phyloP scores from a whole-genome alignment of 2,888 invertebrate genomes.

The Odiellus spinosus region DNA sequence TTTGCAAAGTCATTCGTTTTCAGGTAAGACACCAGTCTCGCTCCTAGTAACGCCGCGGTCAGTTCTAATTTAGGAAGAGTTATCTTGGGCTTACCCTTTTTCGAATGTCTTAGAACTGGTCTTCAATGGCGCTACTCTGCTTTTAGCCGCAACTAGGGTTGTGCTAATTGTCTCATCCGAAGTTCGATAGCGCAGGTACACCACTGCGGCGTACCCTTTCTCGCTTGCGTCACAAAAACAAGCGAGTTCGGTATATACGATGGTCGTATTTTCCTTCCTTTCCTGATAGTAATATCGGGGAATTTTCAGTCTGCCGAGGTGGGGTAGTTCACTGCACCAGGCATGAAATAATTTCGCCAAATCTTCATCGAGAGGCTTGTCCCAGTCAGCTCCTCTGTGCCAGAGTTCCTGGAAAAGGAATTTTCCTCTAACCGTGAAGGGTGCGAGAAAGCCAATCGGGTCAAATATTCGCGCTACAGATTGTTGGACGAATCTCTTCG shows the following conservation, averaged over 20 bases:
- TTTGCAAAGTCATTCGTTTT: neutral
- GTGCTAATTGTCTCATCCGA: conserved; percentile 11
- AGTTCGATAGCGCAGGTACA: conserved; percentile 14
- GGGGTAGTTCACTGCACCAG: neutral
- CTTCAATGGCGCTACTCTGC: conserved; percentile 18
- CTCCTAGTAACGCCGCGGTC: conserved; percentile 11
- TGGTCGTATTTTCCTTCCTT: neutral
- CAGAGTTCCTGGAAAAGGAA: conserved; percentile 21
- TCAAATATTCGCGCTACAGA: conserved; percentile 6
- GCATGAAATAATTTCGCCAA: conserved; percentile 1
- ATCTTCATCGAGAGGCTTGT: conserved; percentile 15
- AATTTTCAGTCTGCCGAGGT: conserved; percentile 3
- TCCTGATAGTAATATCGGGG: conserved; percentile 3
- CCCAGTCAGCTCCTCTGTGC: conserved; percentile 18
- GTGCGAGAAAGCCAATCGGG: conserved; percentile 16
- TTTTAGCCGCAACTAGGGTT: too few relatives aligned
- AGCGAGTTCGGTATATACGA: conserved; percentile 1
- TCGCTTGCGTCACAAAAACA: conserved; percentile 21
- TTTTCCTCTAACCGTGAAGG: conserved; percentile 15
- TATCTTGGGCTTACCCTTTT: neutral
- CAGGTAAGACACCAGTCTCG: neutral
- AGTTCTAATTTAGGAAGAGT: conserved; percentile 20
- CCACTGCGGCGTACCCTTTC: conserved; percentile 17
- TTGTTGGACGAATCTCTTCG: too few relatives aligned
- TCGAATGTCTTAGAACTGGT: too few relatives aligned